Base-by-base conservation (phyloP, 2,113 vertebrate species). In the Nerophis ophidion region DNA sequence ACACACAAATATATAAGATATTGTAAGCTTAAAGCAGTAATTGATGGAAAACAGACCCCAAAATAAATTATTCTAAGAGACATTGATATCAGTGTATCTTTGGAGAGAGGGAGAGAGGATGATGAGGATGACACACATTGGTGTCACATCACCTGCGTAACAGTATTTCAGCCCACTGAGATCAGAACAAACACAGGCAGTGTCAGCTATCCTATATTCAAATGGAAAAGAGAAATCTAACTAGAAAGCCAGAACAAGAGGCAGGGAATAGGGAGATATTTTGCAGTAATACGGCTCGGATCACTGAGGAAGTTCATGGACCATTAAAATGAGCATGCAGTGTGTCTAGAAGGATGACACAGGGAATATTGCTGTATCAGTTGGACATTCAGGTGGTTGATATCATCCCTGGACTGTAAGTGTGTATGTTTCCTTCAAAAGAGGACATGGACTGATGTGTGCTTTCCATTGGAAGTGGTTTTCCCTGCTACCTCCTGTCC, bases 1-100 rank as follows among this genome's bases (percentile, higher is more conserved):
- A 67, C 83, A 75, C 74, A 68, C 76, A 65, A 78, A 64, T 76
- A 69, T 76, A 65, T 80, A 79, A 71, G 74, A 75, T 79, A 85
- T 74, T 60, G 63, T 75, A 70, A 69, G 75, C 68, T 81, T 85
- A 74, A 86, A 85, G 80, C 79, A 81, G 74, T 77, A 83, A 63
- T 84, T 69, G 62, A 77, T 81, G 75, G 72, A 81, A 83, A 84
- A 78, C 73, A 80, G 58, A 79, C 67, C 84, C 72, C 70, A 84
- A 85, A 89, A 90, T 89, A 89, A 90, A 86, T 87, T 82, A 84
- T 76, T 80, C 57, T 51, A 51, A 72, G 61, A 72, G 78, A 63
- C 72, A 75, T 62, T 76, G 77, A 85, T 80, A 74, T 88, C 89
- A 89, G 89, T 91, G 88, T 87, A 83, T 89, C 77, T 88, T 87